These are phyloP conservation scores for Siderastrea radians DNA, from an alignment of 92 coral and sea anemone species.

Conservation along the genomic window DNA sequence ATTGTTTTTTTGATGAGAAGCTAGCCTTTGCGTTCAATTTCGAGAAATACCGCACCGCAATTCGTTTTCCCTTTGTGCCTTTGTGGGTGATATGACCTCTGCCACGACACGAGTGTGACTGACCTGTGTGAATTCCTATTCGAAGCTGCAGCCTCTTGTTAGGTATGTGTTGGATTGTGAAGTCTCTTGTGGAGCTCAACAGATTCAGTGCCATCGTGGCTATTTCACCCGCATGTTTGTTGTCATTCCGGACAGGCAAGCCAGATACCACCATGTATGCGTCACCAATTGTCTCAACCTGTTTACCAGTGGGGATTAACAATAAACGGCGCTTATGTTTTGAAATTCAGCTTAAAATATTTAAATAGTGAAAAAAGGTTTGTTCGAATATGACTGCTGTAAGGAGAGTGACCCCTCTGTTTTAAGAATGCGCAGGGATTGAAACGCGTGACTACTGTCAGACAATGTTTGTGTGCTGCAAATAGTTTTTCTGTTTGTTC, in stretches of 20 bases:
- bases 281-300: slow-evolving; percentile 95
- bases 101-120: background rate
- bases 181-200: slow-evolving; percentile 65
- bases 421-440: no score
- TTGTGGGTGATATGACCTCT: background rate
- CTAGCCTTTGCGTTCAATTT: no score
- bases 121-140: slow-evolving; percentile 85
- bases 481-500: no score
- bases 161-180: slow-evolving; percentile 73
- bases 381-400: background rate
- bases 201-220: slow-evolving; percentile 86
- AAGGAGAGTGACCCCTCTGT: no score
- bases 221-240: slow-evolving; percentile 85
- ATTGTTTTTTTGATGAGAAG: no score
- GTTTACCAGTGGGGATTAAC: background rate
- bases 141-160: slow-evolving; percentile 76
- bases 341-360: no score
- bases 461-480: no score
- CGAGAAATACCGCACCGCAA: no score
- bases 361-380: background rate
- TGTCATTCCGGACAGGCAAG: slow-evolving; percentile 81
- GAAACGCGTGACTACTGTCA: no score
- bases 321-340: no score
- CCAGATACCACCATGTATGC: slow-evolving; percentile 97
- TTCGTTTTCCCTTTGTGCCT: background rate